Base-by-base conservation (phyloP, 2,113 vertebrate species). In the Sylvilagus bachmani region DNA sequence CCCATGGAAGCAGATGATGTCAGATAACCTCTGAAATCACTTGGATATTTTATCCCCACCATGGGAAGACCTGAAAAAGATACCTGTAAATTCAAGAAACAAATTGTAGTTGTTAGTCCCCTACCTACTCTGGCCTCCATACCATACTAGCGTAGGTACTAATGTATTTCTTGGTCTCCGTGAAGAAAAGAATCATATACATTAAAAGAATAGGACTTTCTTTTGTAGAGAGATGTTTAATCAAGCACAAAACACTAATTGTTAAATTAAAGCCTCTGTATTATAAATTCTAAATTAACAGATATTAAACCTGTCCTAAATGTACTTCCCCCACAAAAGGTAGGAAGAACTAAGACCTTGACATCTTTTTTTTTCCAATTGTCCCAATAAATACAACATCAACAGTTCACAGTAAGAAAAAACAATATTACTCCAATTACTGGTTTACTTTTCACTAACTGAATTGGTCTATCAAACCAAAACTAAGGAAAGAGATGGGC, bases 21-120 rank as follows among this genome's bases (percentile, higher is more conserved):
- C 90, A 93, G 64, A 87, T 51, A 93, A 92, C 36, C 36, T 96
- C 82, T 89, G 16, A 92, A 95, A 77, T 92, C 73, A 82, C 38
- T 44, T 90, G 70, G 55, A 75, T 95, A 67, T 85, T 36, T 94
- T 86, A 77, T 62, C 44, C 67, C 53, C 64, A 92, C 44, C 66
- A 24, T 2, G 16, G 12, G 82, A 92, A 95, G 75, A 77, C 87
- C 19, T 70, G 2, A 31, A 86, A 94, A 91, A 88, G 19, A 71
- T n/a, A 96, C 17, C 51, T 85, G 9, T 66, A 92, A 75, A 83
- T 86, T 94, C 64, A 92, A 92, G 14, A 81, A 85, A 77, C 55
- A 97, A 92, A 89, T 21, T n/a, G 38, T 58, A 36, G 22, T 66
- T 49, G 25, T 33, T 49, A 67, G 24, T 25, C 33, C 51, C 51